Conservation (phyloP, 2,888 invertebrate species). For the Netelia virgata region DNA sequence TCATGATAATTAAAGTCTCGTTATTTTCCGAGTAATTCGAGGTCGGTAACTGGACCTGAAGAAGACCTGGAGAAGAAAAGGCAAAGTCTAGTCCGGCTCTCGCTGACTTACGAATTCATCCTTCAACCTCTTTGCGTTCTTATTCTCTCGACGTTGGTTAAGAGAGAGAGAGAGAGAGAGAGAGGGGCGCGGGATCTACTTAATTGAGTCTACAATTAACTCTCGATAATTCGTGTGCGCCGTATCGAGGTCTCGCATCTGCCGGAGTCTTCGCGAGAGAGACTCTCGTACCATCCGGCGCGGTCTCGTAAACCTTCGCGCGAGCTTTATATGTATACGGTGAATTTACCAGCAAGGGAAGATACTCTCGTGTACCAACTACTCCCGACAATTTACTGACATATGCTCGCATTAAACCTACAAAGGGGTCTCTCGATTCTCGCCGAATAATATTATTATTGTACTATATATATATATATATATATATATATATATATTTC, state of each 20-base stretch:
- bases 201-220: conserved; percentile 81
- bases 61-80: conserved; percentile 31
- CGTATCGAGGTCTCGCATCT: conserved; percentile 76
- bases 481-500: no score
- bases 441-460: conserved; percentile 8
- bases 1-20: background rate
- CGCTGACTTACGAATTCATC: conserved; percentile 64
- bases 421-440: conserved; percentile 41
- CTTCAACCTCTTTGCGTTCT: conserved; percentile 50
- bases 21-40: background rate
- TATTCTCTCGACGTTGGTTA: conserved; percentile 38
- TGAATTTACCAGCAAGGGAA: conserved; percentile 45
- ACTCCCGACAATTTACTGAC: conserved; percentile 55
- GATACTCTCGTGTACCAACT: conserved; percentile 41
- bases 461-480: background rate
- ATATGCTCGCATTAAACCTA: conserved; percentile 26
- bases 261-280: conserved; percentile 46
- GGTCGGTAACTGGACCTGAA: background rate
- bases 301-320: conserved; percentile 59
- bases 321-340: conserved; percentile 32
- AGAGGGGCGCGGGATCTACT: conserved; percentile 51
- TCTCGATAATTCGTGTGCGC: conserved; percentile 77
- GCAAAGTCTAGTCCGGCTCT: conserved; percentile 46
- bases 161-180: background rate
- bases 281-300: conserved; percentile 44